Percentiles rank a stretch among this genome's conserved stretches.
These are phyloP conservation scores for Papilio machaon DNA, from an alignment of 1,140 invertebrate genomes.

Conservation along the genomic window DNA sequence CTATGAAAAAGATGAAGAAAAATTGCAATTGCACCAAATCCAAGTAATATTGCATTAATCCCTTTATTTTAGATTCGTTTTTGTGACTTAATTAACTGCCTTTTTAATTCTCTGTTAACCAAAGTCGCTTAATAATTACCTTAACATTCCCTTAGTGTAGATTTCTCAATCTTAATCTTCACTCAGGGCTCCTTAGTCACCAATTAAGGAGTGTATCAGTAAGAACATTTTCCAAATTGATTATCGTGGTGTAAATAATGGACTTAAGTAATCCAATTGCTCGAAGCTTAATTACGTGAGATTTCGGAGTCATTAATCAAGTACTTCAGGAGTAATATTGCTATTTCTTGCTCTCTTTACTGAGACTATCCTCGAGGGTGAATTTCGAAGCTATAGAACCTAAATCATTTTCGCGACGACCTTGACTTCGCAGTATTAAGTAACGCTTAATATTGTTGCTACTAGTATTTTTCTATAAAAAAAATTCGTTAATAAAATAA, in stretches of 20 bases:
- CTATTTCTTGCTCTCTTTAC: constrained; percentile 35
- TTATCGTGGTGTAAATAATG: constrained; percentile 12
- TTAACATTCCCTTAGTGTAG: background rate
- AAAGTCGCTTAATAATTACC: background rate
- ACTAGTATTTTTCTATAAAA: background rate
- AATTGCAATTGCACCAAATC: background rate
- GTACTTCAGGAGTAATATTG: constrained; percentile 27
- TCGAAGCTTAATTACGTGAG: constrained; percentile 26
- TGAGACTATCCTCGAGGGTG: constrained; percentile 15
- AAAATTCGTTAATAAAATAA: background rate
- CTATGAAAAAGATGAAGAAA: background rate
- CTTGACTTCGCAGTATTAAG: background rate
- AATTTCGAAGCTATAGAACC: constrained; percentile 42
- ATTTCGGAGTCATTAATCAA: constrained; percentile 45
- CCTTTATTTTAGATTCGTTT: background rate
- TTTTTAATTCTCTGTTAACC: too few species aligned
- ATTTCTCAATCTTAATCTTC: background rate
- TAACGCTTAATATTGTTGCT: constrained; percentile 15
- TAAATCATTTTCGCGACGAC: constrained; percentile 28
- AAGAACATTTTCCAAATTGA: constrained; percentile 6
- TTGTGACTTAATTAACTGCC: background rate
- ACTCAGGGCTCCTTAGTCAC: background rate
- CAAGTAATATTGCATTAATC: background rate
- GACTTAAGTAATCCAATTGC: constrained; percentile 19
- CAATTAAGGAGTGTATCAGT: background rate